phyloP scores from a whole-genome alignment of 2,888 invertebrate genomes.

The Mythimna pallens region DNA sequence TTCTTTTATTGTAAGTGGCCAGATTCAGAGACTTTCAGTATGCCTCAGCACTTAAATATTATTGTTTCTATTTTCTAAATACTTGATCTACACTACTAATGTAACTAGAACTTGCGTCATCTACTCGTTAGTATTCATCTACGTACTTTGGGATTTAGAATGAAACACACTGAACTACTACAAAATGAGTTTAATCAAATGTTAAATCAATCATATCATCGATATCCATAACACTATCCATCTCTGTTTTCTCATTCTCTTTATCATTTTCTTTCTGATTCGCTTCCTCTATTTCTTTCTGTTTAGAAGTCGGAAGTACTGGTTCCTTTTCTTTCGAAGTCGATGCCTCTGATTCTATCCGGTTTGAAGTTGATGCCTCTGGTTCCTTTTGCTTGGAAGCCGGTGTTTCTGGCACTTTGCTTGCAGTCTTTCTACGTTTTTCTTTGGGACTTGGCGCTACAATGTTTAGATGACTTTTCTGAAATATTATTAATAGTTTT shows the following conservation, averaged over 20 bases:
- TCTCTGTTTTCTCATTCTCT: not conserved
- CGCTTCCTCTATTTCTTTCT: slow-evolving; percentile 9
- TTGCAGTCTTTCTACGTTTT: slow-evolving; percentile 74
- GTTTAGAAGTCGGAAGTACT: slow-evolving; percentile 16
- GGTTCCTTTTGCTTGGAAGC: slow-evolving; percentile 32
- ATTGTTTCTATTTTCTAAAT: no score
- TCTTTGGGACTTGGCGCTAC: slow-evolving; percentile 68
- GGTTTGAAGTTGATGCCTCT: slow-evolving; percentile 21
- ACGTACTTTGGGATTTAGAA: not conserved
- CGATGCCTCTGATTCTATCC: slow-evolving; percentile 16
- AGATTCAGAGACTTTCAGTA: no score
- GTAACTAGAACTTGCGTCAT: no score
- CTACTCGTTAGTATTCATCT: no score
- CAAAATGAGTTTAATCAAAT: slow-evolving; percentile 70
- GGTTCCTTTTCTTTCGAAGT: slow-evolving; percentile 20
- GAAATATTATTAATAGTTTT: slow-evolving; percentile 34
- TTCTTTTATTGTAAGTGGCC: no score
- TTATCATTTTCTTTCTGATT: slow-evolving; percentile 25
- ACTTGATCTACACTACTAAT: no score
- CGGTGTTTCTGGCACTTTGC: slow-evolving; percentile 38
- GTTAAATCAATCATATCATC: slow-evolving; percentile 78
- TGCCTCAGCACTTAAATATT: no score
- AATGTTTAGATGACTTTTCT: slow-evolving; percentile 53
- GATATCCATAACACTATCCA: slow-evolving; percentile 59
- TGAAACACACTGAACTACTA: slow-evolving; percentile 9